phyloP scores from a whole-genome alignment of 1,140 invertebrate species.

The Drosophila bipectinata region DNA sequence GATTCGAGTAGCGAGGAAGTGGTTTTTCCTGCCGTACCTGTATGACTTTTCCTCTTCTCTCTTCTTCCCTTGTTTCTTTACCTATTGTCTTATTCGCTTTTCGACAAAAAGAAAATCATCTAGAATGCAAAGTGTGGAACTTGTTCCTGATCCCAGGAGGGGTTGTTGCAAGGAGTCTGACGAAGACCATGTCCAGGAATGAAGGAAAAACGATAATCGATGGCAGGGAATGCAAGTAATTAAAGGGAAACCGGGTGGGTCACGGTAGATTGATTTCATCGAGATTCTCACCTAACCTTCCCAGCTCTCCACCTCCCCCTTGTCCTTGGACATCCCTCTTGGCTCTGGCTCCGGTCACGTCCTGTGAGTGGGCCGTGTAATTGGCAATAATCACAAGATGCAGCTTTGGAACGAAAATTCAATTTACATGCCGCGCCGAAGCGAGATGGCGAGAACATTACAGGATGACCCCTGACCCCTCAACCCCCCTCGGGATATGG shows the following conservation, averaged over 20 bases:
- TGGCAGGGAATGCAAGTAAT: conserved; percentile 43
- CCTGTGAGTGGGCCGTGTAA: conserved; percentile 46
- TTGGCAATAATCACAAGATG: conserved; percentile 69
- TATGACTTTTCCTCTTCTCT: conserved; percentile 27
- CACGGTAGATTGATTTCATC: conserved; percentile 35
- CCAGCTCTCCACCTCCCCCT: background rate
- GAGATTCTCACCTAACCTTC: conserved; percentile 1
- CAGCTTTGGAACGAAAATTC: conserved; percentile 44
- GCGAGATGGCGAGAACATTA: conserved; percentile 27
- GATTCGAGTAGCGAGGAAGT: conserved; percentile 47
- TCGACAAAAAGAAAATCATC: conserved; percentile 51
- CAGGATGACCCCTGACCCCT: conserved; percentile 21
- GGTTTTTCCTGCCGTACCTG: conserved; percentile 66
- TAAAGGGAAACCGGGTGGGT: conserved; percentile 40
- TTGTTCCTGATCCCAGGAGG: conserved; percentile 55
- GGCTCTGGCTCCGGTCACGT: conserved; percentile 57
- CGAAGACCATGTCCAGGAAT: conserved; percentile 33
- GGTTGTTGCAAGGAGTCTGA: conserved; percentile 12
- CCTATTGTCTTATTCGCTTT: conserved; percentile 3
- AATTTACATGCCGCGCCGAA: conserved; percentile 56
- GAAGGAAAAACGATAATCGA: conserved; percentile 50
- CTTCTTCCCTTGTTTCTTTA: background rate
- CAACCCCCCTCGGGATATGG: background rate
- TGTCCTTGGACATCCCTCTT: background rate
- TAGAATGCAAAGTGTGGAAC: conserved; percentile 66